Percentiles rank a stretch among this genome's conserved stretches.
These are phyloP conservation scores for Drosophila leontia DNA, from an alignment of 1,140 invertebrate species.

Conservation along the genomic window DNA sequence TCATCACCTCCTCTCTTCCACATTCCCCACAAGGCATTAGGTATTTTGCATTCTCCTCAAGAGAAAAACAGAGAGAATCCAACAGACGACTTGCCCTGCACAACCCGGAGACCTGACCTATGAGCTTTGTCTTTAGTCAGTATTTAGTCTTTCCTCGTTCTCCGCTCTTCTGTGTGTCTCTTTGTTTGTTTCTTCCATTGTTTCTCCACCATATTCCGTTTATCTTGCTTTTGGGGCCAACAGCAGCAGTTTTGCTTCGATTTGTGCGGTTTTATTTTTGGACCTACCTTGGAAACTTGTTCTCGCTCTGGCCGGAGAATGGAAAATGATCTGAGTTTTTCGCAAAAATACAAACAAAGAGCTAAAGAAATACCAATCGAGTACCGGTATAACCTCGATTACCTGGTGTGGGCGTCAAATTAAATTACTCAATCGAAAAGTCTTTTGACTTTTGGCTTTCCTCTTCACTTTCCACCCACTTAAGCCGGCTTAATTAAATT, in stretches of 20 bases:
- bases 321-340: slow-evolving; percentile 23
- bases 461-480: not conserved
- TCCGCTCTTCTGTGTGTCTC: slow-evolving; percentile 26
- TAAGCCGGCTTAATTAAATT: slow-evolving; percentile 57
- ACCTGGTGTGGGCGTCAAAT: slow-evolving; percentile 14
- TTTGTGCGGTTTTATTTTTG: slow-evolving; percentile 46
- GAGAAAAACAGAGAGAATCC: slow-evolving; percentile 28
- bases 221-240: slow-evolving; percentile 35
- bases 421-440: slow-evolving; percentile 26
- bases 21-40: not conserved
- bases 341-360: slow-evolving; percentile 17
- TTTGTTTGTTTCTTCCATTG: slow-evolving; percentile 39
- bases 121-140: slow-evolving; percentile 43
- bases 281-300: slow-evolving; percentile 39
- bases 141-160: slow-evolving; percentile 17
- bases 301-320: slow-evolving; percentile 41
- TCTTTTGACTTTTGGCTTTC: slow-evolving; percentile 6
- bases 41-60: slow-evolving; percentile 5
- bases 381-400: slow-evolving; percentile 17
- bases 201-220: slow-evolving; percentile 25
- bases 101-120: slow-evolving; percentile 76
- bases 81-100: slow-evolving; percentile 55
- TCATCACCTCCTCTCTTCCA: slow-evolving; percentile 3
- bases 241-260: slow-evolving; percentile 32
- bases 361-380: not conserved